phyloP scores from a whole-genome alignment of 2,113 vertebrate genomes.

The Ptychochromis oligacanthus region DNA sequence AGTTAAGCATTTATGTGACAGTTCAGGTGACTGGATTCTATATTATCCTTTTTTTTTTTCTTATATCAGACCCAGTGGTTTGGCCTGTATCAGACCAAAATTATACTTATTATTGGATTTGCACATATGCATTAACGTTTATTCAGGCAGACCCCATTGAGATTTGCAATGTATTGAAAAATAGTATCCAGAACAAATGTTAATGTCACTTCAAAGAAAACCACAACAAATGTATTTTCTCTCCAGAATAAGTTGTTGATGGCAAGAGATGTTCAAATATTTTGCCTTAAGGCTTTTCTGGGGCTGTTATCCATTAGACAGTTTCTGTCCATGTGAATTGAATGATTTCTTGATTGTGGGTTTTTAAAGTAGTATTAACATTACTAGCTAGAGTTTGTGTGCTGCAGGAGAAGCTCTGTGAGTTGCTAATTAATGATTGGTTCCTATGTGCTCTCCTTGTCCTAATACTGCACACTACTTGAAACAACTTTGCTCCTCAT shows the following conservation, averaged over 20 bases:
- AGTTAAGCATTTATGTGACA: no score
- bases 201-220: conserved; percentile 44
- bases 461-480: no score
- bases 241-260: conserved; percentile 39
- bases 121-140: not conserved
- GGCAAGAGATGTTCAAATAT: conserved; percentile 46
- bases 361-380: no score
- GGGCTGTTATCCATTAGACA: conserved; percentile 20
- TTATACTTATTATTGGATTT: not conserved
- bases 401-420: no score
- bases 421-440: no score
- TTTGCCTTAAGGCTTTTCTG: conserved; percentile 9
- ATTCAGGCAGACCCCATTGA: not conserved
- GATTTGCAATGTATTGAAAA: not conserved
- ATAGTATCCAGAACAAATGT: conserved; percentile 27
- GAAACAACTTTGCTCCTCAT: no score
- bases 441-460: no score
- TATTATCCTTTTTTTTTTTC: not conserved
- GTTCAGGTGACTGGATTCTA: not conserved
- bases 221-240: conserved; percentile 49
- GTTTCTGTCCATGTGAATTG: not conserved
- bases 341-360: not conserved
- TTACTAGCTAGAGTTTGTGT: no score
- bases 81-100: not conserved
- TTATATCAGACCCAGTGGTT: not conserved